A percentile compares a stretch with the other conserved stretches of the same genome.
These are phyloP conservation scores for Microlaimidae sp. DNA, from an alignment of 2,888 invertebrate genomes.

Conservation along the genomic window DNA sequence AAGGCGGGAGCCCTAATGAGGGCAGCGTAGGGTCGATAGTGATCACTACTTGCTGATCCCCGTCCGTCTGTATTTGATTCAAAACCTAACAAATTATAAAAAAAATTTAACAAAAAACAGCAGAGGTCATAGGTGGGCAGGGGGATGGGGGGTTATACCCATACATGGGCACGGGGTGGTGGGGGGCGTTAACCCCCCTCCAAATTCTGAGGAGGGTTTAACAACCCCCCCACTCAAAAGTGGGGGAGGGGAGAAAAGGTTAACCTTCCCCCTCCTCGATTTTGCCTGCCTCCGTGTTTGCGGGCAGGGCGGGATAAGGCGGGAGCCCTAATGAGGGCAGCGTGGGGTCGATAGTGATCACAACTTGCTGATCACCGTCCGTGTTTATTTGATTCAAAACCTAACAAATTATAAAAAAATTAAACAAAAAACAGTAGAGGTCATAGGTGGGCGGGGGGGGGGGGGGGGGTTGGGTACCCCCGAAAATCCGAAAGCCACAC, in stretches of 20 bases:
- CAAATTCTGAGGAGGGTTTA: too few relatives aligned
- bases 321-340: constrained; percentile 56
- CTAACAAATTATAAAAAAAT: constrained; percentile 23
- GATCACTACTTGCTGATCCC: constrained; percentile 11
- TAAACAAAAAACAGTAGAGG: too few relatives aligned
- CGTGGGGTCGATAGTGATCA: constrained; percentile 63
- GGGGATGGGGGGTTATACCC: too few relatives aligned
- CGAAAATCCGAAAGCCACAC: too few relatives aligned
- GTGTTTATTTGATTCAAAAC: constrained; percentile 26
- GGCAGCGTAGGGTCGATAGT: constrained; percentile 75
- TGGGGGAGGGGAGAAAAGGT: not conserved
- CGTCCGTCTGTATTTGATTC: constrained; percentile 26
- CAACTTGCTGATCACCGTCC: constrained; percentile 6
- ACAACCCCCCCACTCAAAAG: too few relatives aligned
- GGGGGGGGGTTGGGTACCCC: too few relatives aligned
- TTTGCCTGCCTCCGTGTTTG: constrained; percentile 48
- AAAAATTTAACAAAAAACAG: not conserved
- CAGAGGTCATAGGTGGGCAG: too few relatives aligned
- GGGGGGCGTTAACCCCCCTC: too few relatives aligned
- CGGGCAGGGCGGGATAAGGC: constrained; percentile 72
- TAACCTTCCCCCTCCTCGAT: constrained; percentile 54
- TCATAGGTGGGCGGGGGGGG: too few relatives aligned
- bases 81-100: too few relatives aligned
- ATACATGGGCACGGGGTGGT: too few relatives aligned
- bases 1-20: constrained; percentile 56